Evolutionary conservation across 2,797 vertebrate species (phyloP).

Genomic region (Lemur catta): DNA sequence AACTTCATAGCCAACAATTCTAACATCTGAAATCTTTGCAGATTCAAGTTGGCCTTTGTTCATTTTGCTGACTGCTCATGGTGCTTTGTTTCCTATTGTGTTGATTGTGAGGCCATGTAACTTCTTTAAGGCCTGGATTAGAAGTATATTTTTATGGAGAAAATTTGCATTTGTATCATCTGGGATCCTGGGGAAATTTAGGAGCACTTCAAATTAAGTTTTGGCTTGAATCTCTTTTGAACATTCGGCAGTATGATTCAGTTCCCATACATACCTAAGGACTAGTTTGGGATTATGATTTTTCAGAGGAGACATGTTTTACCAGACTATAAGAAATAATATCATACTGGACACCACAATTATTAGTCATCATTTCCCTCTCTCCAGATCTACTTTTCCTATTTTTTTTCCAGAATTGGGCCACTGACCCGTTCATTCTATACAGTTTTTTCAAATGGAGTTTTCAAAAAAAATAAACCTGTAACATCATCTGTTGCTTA

Average conservation of each 20-base stretch:
- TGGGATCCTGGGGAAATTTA: neutral
- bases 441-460: neutral
- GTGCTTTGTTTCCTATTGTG: neutral
- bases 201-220: constrained; percentile 12
- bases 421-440: neutral
- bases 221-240: neutral
- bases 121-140: neutral
- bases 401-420: neutral
- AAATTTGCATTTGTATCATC: constrained; percentile 7
- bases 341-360: neutral
- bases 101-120: neutral
- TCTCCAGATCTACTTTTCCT: neutral
- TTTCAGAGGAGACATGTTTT: neutral
- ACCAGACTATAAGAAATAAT: neutral
- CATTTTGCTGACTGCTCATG: neutral
- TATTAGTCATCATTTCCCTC: neutral
- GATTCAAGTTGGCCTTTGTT: neutral
- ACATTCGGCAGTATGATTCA: neutral
- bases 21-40: neutral
- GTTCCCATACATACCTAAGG: neutral
- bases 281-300: neutral
- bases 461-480: neutral
- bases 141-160: constrained; percentile 10
- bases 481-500: neutral
- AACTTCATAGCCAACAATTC: neutral